Evolutionary conservation across 2,797 vertebrate genomes (phyloP).

Genomic region (Takifugu ocellatus): DNA sequence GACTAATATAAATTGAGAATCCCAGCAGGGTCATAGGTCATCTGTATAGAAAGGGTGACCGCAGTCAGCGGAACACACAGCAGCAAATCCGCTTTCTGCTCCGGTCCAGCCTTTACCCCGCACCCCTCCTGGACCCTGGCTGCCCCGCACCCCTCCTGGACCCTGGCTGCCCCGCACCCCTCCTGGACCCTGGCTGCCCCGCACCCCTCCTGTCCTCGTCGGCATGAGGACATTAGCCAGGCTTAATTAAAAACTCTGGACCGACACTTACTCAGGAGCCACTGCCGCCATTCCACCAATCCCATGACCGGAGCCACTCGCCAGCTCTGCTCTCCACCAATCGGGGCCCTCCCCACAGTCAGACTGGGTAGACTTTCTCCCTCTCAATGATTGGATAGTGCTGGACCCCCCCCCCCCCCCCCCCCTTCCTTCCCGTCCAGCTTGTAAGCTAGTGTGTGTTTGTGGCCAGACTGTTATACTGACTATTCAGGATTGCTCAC

Average conservation of each 20-base stretch:
- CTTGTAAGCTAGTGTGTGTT: slow-evolving; percentile 62
- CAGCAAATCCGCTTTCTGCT: neutral
- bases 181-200: slow-evolving; percentile 4
- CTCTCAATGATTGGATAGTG: slow-evolving; percentile 68
- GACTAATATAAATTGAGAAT: neutral
- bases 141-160: neutral
- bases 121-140: slow-evolving; percentile 9
- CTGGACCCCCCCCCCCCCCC: slow-evolving; percentile 56
- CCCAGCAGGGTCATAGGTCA: neutral
- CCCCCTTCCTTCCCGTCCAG: slow-evolving; percentile 60
- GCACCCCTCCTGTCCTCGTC: slow-evolving; percentile 22
- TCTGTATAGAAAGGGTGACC: neutral
- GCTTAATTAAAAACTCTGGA: slow-evolving; percentile 18
- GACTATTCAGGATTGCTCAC: slow-evolving; percentile 49
- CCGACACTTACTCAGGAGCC: slow-evolving; percentile 32
- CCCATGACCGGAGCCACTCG: slow-evolving; percentile 27
- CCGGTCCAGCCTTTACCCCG: slow-evolving; percentile 3
- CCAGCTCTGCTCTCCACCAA: slow-evolving; percentile 53
- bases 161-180: slow-evolving; percentile 12
- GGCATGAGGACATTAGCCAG: slow-evolving; percentile 25
- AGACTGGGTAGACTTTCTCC: slow-evolving; percentile 52
- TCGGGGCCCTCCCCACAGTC: slow-evolving; percentile 47
- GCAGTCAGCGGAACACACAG: neutral
- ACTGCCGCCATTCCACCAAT: slow-evolving; percentile 42
- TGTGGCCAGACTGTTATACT: slow-evolving; percentile 57